Percentiles rank a stretch among this genome's conserved stretches.
Conservation (phyloP, 2,797 vertebrate genomes). For the Todus mexicanus region DNA sequence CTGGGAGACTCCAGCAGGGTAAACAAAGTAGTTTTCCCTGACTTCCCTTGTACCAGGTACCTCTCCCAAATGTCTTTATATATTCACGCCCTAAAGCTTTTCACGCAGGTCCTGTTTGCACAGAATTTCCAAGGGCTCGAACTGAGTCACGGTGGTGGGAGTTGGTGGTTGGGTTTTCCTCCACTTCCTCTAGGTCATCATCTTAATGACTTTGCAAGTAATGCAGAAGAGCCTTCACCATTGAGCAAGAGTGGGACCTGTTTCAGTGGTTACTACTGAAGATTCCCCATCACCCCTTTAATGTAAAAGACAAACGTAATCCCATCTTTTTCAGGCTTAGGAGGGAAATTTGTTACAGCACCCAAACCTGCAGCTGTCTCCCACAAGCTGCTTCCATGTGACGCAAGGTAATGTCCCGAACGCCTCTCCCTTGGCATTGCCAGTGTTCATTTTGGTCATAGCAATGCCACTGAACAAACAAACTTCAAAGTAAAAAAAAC, state of each 20-base stretch:
- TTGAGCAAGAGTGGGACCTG: not conserved
- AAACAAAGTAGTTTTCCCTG: constrained; percentile 17
- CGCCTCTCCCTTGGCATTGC: not conserved
- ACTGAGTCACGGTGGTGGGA: not conserved
- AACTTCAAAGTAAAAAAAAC: constrained; percentile 34
- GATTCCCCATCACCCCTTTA: fast-evolving
- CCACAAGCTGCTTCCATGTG: not conserved
- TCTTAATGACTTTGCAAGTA: not conserved
- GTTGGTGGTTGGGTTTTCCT: not conserved
- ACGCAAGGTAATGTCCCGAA: not conserved
- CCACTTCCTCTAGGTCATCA: not conserved
- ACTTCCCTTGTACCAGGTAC: not conserved
- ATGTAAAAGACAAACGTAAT: not conserved
- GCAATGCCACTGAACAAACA: constrained; percentile 23
- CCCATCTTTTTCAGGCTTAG: not conserved
- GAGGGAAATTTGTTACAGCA: not conserved
- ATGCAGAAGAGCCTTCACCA: not conserved
- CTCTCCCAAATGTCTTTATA: not conserved
- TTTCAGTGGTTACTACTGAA: not conserved
- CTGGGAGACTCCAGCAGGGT: not conserved
- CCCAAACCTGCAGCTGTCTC: not conserved
- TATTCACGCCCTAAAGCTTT: not conserved
- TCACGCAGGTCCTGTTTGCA: not conserved
- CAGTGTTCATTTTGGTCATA: not conserved
- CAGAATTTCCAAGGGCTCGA: not conserved